phyloP scores from a whole-genome alignment of 2,113 vertebrate genomes.

The Mobula hypostoma region DNA sequence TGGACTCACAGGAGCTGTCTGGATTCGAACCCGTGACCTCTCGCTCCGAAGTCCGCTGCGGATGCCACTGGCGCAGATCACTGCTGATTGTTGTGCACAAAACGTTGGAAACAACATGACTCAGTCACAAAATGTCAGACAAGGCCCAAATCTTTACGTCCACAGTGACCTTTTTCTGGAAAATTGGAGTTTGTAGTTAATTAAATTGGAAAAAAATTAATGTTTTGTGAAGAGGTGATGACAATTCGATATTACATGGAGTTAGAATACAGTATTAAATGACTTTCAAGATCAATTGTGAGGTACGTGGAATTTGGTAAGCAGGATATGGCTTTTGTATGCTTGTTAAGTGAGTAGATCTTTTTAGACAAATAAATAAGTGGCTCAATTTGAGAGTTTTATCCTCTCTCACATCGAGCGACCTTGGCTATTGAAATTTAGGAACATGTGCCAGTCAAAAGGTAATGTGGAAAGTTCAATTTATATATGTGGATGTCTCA shows the following conservation, averaged over 20 bases:
- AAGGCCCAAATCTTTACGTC: not conserved
- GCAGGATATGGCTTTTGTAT: constrained; percentile 16
- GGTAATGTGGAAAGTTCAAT: not conserved
- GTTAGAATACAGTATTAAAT: constrained; percentile 4
- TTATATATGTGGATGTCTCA: not conserved
- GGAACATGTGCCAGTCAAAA: not conserved
- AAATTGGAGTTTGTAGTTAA: constrained; percentile 21
- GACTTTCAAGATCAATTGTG: not conserved
- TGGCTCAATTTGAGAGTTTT: constrained; percentile 18
- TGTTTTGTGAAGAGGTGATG: not conserved
- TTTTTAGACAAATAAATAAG: constrained; percentile 12
- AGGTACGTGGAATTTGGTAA: constrained; percentile 17
- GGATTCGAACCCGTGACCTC: no score
- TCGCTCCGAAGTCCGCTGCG: no score
- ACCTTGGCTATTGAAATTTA: not conserved
- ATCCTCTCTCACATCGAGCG: not conserved
- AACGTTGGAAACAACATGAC: not conserved
- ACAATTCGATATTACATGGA: constrained; percentile 11
- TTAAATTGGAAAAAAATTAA: constrained; percentile 18
- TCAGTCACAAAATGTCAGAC: not conserved
- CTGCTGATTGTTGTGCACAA: not conserved
- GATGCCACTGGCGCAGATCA: no score
- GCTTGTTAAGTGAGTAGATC: constrained; percentile 20
- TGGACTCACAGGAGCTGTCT: no score
- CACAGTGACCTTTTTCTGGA: not conserved